A percentile compares a stretch with the other conserved stretches of the same genome.
Evolutionary conservation across 2,797 vertebrate species (phyloP).

Genomic region (Argya squamiceps): DNA sequence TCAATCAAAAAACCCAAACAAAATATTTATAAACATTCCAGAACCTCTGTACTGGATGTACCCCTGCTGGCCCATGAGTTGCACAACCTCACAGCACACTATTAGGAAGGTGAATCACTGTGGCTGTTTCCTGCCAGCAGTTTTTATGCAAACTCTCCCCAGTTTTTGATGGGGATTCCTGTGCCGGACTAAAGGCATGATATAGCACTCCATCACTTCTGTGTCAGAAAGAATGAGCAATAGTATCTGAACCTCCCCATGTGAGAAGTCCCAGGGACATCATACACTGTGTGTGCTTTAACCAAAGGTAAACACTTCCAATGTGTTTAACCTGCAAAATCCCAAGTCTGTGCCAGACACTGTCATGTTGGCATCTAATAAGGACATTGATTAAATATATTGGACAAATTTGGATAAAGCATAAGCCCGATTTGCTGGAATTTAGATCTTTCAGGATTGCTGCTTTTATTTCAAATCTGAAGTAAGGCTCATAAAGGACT

Average conservation of each 20-base stretch:
- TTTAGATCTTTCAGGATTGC: neutral
- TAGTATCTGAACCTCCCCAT: fast-evolving
- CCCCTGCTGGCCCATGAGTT: neutral
- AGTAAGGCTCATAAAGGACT: neutral
- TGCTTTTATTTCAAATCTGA: neutral
- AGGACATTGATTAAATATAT: neutral
- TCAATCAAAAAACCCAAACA: neutral
- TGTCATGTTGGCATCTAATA: neutral
- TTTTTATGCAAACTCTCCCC: neutral
- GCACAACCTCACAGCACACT: neutral
- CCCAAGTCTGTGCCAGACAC: neutral
- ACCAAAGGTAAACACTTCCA: neutral
- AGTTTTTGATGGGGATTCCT: neutral
- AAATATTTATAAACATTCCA: neutral
- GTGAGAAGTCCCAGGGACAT: neutral
- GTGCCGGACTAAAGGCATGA: neutral
- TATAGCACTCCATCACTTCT: neutral
- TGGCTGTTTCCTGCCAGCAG: neutral
- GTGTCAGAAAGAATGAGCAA: neutral
- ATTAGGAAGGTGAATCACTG: neutral
- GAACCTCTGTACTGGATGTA: neutral
- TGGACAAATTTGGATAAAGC: neutral
- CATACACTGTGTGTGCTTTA: neutral
- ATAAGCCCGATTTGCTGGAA: neutral
- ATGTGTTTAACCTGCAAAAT: neutral